Base-by-base conservation (phyloP, 2,113 vertebrate genomes). In the Paradoxurus hermaphroditus region DNA sequence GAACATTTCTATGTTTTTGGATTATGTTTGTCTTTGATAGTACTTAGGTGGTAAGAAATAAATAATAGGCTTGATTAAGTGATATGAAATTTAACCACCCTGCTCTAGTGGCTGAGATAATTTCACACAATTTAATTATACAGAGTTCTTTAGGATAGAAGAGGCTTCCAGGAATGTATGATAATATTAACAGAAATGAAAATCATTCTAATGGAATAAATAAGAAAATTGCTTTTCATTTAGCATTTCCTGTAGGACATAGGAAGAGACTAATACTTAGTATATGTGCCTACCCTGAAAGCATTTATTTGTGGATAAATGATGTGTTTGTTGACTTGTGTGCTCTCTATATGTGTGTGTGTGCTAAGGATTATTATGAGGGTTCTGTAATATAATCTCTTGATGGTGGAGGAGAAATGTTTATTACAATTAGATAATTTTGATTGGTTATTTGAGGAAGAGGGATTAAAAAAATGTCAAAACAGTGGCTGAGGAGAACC, bases 41-140 rank as follows among this genome's bases (percentile, higher is more conserved):
- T 86, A 65, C 68, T 96, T 90, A 49, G 41, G 67, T 15, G 63
- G 49, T 31, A 23, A 44, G 36, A 96, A 94, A 78, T 88, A 87
- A 75, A 68, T 88, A 73, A 34, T 94, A 49, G 36, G 34, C 59
- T 79, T 85, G 83, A 81, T 70, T 81, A 91, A 89, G 53, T 83
- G n/a, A 34, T 72, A 63, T 1, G 15, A 86, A 91, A 39, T 83
- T 65, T 91, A 46, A 78, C 23, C 19, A 39, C 36, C 12, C 31
- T 94, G 65, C 27, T 96, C 34, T 51, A 86, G 62, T 70, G 70
- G 23, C 62, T 97, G 67, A 87, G 44, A 67, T 90, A 86, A 92
- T 90, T 77, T 86, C 62, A 41, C 25, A 39, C 1, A 65, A 51
- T 94, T 77, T 96, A 94, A 85, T 62, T 89, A 34, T 90, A 81